Base-by-base conservation (phyloP, 2,888 invertebrate genomes). In the Epinotia brunnichana region DNA sequence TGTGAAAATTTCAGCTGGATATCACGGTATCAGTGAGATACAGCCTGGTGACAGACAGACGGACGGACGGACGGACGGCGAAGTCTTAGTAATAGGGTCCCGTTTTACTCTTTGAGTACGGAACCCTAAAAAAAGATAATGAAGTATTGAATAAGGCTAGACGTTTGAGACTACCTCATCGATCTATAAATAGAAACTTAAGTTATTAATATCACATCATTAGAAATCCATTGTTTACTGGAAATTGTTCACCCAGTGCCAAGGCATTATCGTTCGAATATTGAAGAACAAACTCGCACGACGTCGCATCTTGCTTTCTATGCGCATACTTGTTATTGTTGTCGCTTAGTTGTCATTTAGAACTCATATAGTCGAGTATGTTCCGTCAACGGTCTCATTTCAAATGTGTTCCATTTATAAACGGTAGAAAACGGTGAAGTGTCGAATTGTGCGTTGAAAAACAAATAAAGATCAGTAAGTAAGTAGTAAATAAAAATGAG, bases 251-350 rank as follows among this genome's bases (percentile, higher is more conserved):
- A 68, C 61, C 69, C 73, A 69, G 24, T 68, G 68, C 64, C 67
- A 61, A 63, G 60, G 39, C 73, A 73, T 73, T 73, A 73, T 73
- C 68, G 68, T 73, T 69, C 73, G 73, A 73, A 73, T 69, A 73
- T 73, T 69, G 57, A 61, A 71, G 56, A 66, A 71, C 66, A 56
- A 3, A 57, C 39, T 67, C 73, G 73, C 72, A 64, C 62, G 61
- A 21, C 51, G 69, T 21, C 56, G 74, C 80, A 81, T 81, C 79
- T 79, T 82, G 84, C 85, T 87, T 87, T 85, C 85, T 83, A 79
- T 78, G 79, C 83, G 82, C 81, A 79, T 79, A 75, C 77, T 63
- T 71, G 63, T 66, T 74, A 61, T 56, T 66, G 77, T 77, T 71
- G 70, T 75, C 57, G 76, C 74, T 78, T 80, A 76, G 74, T 77